Evolutionary conservation across 2,113 vertebrate species (phyloP).

Genomic region (Pluvianellus socialis): DNA sequence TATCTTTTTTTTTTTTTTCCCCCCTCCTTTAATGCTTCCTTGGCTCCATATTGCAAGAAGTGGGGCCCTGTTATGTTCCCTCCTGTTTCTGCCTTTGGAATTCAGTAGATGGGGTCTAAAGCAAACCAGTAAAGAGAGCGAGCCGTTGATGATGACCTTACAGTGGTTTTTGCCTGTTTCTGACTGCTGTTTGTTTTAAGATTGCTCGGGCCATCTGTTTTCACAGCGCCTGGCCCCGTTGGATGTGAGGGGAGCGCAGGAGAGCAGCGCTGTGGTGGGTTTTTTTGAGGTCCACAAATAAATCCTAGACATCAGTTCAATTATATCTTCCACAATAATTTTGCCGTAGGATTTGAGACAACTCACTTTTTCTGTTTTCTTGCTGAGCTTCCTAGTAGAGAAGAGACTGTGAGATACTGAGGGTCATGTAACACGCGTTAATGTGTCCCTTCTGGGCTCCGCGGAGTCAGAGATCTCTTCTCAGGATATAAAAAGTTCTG

Average conservation of each 20-base stretch:
- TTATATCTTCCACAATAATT: background rate
- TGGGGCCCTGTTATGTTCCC: background rate
- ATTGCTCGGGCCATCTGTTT: background rate
- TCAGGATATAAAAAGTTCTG: constrained; percentile 1
- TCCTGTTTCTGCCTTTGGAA: background rate
- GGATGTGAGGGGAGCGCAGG: background rate
- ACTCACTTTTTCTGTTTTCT: background rate
- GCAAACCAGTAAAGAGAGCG: background rate
- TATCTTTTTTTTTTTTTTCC: background rate
- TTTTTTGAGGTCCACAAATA: background rate
- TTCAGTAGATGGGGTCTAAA: background rate
- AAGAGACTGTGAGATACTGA: background rate
- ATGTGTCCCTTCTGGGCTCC: background rate
- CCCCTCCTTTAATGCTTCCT: background rate
- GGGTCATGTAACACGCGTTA: background rate
- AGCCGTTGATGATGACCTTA: background rate
- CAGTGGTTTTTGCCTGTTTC: background rate
- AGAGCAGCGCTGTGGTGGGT: background rate
- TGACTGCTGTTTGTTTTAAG: background rate
- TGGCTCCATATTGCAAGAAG: background rate
- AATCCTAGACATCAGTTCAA: background rate
- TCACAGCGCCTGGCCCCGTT: background rate
- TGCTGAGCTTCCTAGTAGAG: background rate
- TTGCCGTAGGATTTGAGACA: background rate
- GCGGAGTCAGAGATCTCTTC: background rate